Base-by-base conservation (phyloP, 2,113 vertebrate genomes). In the Psilopogon haemacephalus region DNA sequence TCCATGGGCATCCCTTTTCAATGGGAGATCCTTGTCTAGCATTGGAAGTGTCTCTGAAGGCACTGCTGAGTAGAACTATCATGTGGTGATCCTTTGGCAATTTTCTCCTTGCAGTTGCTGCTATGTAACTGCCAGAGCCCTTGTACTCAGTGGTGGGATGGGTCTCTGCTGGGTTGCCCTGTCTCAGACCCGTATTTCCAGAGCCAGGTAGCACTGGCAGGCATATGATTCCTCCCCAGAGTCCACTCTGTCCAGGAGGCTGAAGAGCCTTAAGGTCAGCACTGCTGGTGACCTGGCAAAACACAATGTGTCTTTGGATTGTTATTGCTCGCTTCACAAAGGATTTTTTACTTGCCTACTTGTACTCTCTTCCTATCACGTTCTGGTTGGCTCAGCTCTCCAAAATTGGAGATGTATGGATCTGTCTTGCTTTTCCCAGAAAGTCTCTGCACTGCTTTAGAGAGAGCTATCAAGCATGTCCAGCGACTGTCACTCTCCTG, bases 401-500 rank as follows among this genome's bases (percentile, higher is more conserved):
- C 19, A 7, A 81, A 86, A 68, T 11, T 60, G 78, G 75, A 94
- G 72, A 93, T 89, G 19, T 86, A 89, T 89, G 87, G 87, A 69
- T 91, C 75, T 93, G 91, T 93, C 85, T 95, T 64, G 76, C 87
- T 86, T 67, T 75, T 62, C 65, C 65, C 76, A 70, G 89, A 88
- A 94, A 89, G 79, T 38, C 74, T 90, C 72, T 84, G 72, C 52
- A 11, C 27, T 64, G 65, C 72, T 89, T 89, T 73, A 86, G 84
- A 94, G 89, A 77, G 91, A 85, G 93, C 93, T 92, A 85, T 94
- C 93, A 95, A 96, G 95, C 94, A 94, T 95, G 89, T 92, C 93
- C 89, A 72, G 89, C 16, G 84, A 74, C 91, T 94, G 94, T 83
- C 91, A 83, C 84, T 94, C 87, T 95, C 64, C 63, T 62, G 55